Evolutionary conservation across 1,140 invertebrate genomes (phyloP).

Genomic region (Lepidurus arcticus): DNA sequence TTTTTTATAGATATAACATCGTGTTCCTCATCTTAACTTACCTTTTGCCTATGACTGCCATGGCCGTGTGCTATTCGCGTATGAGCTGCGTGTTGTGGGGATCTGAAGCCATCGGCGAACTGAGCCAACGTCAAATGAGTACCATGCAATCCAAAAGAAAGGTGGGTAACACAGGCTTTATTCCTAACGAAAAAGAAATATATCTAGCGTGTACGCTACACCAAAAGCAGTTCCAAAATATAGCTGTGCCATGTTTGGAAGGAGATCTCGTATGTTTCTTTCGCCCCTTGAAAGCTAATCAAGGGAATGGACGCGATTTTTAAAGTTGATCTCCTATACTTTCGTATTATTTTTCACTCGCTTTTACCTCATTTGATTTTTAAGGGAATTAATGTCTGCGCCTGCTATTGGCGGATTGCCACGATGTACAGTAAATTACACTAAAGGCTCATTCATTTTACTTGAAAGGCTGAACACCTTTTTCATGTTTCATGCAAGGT

Average conservation of each 20-base stretch:
- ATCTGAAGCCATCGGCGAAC: conserved; percentile 79
- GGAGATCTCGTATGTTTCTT: neutral
- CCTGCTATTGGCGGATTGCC: neutral
- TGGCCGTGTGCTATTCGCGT: conserved; percentile 77
- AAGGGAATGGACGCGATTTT: neutral
- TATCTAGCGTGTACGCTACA: neutral
- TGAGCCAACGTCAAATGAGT: conserved; percentile 73
- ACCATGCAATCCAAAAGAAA: conserved; percentile 81
- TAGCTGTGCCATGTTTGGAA: neutral
- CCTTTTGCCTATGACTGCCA: conserved; percentile 79
- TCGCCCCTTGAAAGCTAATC: neutral
- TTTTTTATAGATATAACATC: conserved; percentile 71
- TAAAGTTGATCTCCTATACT: conserved; percentile 1
- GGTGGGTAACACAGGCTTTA: conserved; percentile 51
- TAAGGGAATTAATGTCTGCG: too few relatives aligned
- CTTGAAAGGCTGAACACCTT: neutral
- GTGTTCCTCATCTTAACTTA: conserved; percentile 81
- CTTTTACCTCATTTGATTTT: too few relatives aligned
- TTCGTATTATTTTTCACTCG: too few relatives aligned
- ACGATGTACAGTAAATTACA: neutral
- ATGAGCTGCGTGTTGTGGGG: conserved; percentile 68
- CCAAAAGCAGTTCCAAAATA: neutral
- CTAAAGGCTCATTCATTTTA: neutral
- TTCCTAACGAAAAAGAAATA: neutral
- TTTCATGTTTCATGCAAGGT: neutral